Percentiles rank a stretch among this genome's conserved stretches.
Evolutionary conservation across 1,140 invertebrate genomes (phyloP).

Genomic region (Homalodisca vitripennis): DNA sequence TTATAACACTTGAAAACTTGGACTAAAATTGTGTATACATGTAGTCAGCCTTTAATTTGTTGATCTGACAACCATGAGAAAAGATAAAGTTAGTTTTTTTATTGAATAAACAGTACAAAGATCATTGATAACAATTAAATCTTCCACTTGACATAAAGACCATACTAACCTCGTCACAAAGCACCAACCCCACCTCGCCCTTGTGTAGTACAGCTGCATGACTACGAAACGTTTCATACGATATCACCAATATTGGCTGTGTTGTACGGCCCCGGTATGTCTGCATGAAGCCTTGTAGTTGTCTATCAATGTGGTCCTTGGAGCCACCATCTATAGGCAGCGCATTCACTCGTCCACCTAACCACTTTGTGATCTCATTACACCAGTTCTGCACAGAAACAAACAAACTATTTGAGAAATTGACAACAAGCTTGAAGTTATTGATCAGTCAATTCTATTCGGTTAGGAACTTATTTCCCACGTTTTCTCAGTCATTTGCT

Average conservation of each 20-base stretch:
- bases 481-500: no score
- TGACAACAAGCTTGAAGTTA: no score
- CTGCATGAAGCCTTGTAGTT: slow-evolving; percentile 72
- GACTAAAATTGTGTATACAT: no score
- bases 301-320: slow-evolving; percentile 83
- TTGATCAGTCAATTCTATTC: no score
- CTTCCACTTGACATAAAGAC: no score
- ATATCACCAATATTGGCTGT: slow-evolving; percentile 94
- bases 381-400: slow-evolving; percentile 81
- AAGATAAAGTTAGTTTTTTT: no score
- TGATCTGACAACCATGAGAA: no score
- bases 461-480: no score
- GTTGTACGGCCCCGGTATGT: slow-evolving; percentile 62
- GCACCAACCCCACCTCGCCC: slow-evolving; percentile 90
- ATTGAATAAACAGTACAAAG: no score
- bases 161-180: slow-evolving; percentile 97
- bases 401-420: neutral
- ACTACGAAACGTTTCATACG: slow-evolving; percentile 97
- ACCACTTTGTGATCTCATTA: slow-evolving; percentile 98
- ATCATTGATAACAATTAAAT: no score
- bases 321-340: slow-evolving; percentile 90
- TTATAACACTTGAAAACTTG: no score
- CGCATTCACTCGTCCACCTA: slow-evolving; percentile 77
- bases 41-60: no score
- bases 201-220: slow-evolving; percentile 86